phyloP scores from a whole-genome alignment of 1,140 invertebrate species.

The Trichogramma pretiosum region DNA sequence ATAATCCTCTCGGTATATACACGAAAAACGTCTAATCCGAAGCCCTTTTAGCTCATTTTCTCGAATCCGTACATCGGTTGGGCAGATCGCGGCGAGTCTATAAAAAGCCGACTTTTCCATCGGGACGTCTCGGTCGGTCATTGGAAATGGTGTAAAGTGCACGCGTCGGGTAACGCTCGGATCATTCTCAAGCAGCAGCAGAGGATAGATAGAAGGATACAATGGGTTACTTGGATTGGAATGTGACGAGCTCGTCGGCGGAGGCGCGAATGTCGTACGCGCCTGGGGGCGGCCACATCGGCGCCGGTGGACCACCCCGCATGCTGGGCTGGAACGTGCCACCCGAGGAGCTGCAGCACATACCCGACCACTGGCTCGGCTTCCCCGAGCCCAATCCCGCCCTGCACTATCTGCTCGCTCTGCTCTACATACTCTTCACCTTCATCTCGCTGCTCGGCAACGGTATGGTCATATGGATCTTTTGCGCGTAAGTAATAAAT shows the following conservation, averaged over 20 bases:
- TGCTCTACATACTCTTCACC: conserved; percentile 73
- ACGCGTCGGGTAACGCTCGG: no score
- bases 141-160: no score
- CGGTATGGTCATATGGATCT: conserved; percentile 82
- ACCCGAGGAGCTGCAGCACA: conserved; percentile 61
- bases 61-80: no score
- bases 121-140: no score
- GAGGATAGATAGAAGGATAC: no score
- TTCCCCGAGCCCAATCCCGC: conserved; percentile 72
- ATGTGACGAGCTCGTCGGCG: conserved; percentile 31
- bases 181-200: no score
- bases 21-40: conserved; percentile 40
- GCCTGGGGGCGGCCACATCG: background rate
- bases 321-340: conserved; percentile 70
- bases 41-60: no score
- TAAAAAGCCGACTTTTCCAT: no score
- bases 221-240: no score
- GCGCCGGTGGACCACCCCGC: conserved; percentile 38
- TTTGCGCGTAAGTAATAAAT: conserved; percentile 61
- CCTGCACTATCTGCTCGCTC: conserved; percentile 71
- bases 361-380: conserved; percentile 75
- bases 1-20: conserved; percentile 36
- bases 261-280: background rate
- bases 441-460: conserved; percentile 72
- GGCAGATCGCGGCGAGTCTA: no score